Percentiles rank a stretch among this genome's conserved stretches.
phyloP scores from a whole-genome alignment of 2,113 vertebrate genomes.

The Anthoscopus minutus region DNA sequence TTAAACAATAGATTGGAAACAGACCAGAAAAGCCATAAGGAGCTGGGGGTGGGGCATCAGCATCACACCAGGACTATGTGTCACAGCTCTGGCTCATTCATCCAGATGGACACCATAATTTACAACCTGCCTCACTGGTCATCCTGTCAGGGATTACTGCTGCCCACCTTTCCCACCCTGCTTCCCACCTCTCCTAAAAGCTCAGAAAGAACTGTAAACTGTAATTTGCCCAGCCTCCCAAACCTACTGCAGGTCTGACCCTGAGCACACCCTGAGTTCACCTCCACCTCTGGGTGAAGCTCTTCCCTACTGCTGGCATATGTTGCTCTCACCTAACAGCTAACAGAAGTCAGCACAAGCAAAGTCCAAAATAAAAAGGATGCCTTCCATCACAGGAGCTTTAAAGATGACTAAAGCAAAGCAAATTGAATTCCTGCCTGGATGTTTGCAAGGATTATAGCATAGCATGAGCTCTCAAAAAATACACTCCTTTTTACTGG shows the following conservation, averaged over 20 bases:
- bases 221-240: neutral
- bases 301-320: neutral
- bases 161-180: neutral
- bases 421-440: neutral
- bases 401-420: neutral
- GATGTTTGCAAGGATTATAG: neutral
- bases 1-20: neutral
- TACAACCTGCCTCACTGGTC: neutral
- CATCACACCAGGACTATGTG: neutral
- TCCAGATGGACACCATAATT: neutral
- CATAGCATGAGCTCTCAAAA: neutral
- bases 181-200: neutral
- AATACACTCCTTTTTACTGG: neutral
- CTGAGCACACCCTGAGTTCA: neutral
- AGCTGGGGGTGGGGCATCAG: neutral
- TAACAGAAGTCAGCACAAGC: neutral
- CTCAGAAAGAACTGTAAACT: neutral
- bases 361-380: neutral
- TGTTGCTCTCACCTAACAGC: neutral
- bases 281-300: accelerated
- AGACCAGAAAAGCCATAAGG: accelerated
- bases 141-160: neutral
- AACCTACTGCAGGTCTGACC: neutral
- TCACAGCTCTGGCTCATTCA: neutral
- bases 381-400: neutral